Conservation (phyloP, 92 coral and sea anemone genomes). For the Porites rus region DNA sequence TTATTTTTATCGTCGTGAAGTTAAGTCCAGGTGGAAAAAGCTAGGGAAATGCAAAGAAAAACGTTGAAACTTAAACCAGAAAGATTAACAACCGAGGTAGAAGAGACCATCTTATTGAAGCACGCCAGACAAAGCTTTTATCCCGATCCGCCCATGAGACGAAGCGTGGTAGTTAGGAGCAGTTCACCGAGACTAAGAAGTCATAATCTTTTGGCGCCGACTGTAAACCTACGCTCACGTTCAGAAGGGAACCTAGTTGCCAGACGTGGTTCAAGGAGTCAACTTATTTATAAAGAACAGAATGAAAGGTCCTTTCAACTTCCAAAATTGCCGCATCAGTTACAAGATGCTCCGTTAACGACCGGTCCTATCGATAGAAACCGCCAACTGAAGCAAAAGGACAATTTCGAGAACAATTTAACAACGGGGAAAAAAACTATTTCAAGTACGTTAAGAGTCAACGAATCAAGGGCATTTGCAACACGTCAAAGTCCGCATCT, state of each 20-base stretch:
- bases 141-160: not conserved
- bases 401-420: not conserved
- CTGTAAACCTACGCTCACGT: not conserved
- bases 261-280: not conserved
- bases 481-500: not conserved
- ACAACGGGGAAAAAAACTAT: not conserved
- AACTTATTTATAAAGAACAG: not conserved
- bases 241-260: constrained; percentile 26
- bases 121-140: not conserved
- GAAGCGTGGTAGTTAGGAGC: constrained; percentile 18
- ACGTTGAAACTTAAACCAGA: not conserved
- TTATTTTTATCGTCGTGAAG: not conserved
- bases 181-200: not conserved
- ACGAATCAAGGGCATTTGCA: not conserved
- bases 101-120: not conserved
- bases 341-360: not conserved
- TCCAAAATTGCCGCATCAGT: constrained; percentile 1
- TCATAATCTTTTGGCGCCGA: not conserved
- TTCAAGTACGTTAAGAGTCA: not conserved
- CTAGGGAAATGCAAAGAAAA: constrained; percentile 3
- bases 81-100: not conserved
- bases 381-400: not conserved
- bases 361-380: not conserved
- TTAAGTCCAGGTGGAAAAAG: not conserved
- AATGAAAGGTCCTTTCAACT: not conserved